Evolutionary conservation across 2,113 vertebrate species (phyloP).

Genomic region (Elephas maximus): DNA sequence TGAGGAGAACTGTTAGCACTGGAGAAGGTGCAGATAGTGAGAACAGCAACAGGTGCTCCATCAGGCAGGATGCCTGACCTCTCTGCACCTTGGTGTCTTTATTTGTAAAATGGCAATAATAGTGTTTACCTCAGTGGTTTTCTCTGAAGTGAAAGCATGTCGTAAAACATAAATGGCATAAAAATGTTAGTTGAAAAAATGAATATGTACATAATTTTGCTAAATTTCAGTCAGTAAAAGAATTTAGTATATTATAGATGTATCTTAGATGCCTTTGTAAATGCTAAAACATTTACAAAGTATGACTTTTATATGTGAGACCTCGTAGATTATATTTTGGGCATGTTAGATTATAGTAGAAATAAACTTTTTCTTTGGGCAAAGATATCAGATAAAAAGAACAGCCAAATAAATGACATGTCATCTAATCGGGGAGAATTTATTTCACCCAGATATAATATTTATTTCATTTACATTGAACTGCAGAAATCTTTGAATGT

Average conservation of each 20-base stretch:
- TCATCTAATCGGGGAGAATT: conserved; percentile 15
- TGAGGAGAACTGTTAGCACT: no score
- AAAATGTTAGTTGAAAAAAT: neutral
- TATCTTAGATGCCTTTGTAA: neutral
- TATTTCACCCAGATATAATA: conserved; percentile 54
- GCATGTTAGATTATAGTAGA: neutral
- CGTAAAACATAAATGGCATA: neutral
- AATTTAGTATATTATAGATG: neutral
- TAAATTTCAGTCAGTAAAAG: conserved; percentile 39
- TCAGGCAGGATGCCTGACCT: neutral
- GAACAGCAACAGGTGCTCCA: no score
- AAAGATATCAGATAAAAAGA: conserved; percentile 20
- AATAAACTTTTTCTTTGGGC: neutral
- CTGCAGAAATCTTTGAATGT: conserved; percentile 3
- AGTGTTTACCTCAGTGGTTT: conserved; percentile 25
- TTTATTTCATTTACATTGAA: conserved; percentile 42
- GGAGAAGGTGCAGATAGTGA: no score
- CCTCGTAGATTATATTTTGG: neutral
- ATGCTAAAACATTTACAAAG: conserved; percentile 25
- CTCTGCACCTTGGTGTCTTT: conserved; percentile 23
- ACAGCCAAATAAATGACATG: neutral
- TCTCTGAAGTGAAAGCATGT: conserved; percentile 15
- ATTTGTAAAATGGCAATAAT: conserved; percentile 55
- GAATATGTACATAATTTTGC: neutral
- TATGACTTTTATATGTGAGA: conserved; percentile 44